phyloP scores from a whole-genome alignment of 1,140 invertebrate species.

The Brachystomella parvula region DNA sequence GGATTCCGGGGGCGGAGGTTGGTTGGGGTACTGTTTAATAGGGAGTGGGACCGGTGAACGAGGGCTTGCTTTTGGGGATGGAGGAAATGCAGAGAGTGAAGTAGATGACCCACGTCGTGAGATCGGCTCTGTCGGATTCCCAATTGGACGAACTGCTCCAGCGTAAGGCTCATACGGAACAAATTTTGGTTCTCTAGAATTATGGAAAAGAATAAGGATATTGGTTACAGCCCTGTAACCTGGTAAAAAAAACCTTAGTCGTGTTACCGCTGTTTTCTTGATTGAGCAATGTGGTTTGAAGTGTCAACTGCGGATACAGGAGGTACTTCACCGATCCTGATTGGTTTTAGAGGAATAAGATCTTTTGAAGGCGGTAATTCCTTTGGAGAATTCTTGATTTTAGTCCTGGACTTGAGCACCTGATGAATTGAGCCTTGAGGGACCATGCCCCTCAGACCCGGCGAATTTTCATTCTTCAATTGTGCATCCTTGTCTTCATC shows the following conservation, averaged over 20 bases:
- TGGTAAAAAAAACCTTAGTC: not conserved
- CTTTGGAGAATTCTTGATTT: not conserved
- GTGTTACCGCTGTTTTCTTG: not conserved
- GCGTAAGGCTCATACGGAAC: slow-evolving; percentile 37
- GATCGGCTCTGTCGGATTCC: not conserved
- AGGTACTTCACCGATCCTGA: not conserved
- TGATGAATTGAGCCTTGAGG: too few species aligned
- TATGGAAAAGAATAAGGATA: not conserved
- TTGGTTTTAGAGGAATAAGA: not conserved
- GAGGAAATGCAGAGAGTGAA: too few species aligned
- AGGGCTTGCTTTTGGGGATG: too few species aligned
- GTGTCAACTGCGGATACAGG: not conserved
- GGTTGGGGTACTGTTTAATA: not conserved
- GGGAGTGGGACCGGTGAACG: too few species aligned
- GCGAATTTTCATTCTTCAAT: too few species aligned
- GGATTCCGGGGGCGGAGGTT: slow-evolving; percentile 11
- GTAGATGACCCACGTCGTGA: not conserved
- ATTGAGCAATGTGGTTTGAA: not conserved
- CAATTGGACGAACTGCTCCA: slow-evolving; percentile 26
- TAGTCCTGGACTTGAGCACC: not conserved
- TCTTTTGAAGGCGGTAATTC: not conserved
- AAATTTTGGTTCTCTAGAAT: slow-evolving; percentile 34
- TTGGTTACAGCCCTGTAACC: not conserved
- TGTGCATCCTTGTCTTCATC: too few species aligned
- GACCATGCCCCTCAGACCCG: too few species aligned